phyloP scores from a whole-genome alignment of 2,113 vertebrate genomes.

The Hippocampus barbouri region DNA sequence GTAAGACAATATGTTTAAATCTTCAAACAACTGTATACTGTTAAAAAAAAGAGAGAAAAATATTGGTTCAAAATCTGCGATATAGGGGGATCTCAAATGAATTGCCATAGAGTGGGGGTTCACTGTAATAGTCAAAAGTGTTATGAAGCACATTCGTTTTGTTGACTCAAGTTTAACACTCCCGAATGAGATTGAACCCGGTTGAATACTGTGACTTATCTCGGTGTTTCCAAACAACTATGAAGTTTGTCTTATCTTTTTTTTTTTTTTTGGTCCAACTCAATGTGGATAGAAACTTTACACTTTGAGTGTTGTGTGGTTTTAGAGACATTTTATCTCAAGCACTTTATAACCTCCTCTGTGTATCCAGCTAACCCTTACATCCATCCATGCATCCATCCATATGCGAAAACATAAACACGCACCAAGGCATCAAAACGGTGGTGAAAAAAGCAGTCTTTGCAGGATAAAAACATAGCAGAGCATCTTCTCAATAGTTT shows the following conservation, averaged over 20 bases:
- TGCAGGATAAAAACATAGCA: slow-evolving; percentile 43
- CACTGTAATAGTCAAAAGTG: slow-evolving; percentile 1
- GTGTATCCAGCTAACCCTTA: slow-evolving; percentile 69
- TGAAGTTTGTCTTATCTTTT: slow-evolving; percentile 30
- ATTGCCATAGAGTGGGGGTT: background rate
- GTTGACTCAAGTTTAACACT: slow-evolving; percentile 15
- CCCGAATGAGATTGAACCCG: slow-evolving; percentile 48
- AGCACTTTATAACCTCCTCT: slow-evolving; percentile 80
- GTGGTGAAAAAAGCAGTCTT: slow-evolving; percentile 31
- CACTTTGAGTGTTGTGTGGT: slow-evolving; percentile 61
- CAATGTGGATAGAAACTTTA: slow-evolving; percentile 48
- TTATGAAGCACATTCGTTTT: slow-evolving; percentile 6
- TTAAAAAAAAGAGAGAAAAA: background rate
- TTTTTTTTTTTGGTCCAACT: slow-evolving; percentile 45
- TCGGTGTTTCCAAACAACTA: slow-evolving; percentile 44
- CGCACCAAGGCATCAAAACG: slow-evolving; percentile 31
- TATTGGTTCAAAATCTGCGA: no score
- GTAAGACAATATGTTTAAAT: no score
- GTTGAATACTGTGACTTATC: slow-evolving; percentile 47
- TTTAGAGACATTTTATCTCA: slow-evolving; percentile 76
- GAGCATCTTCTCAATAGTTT: slow-evolving; percentile 50
- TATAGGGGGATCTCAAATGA: background rate
- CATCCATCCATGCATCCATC: slow-evolving; percentile 56
- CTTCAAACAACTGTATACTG: background rate
- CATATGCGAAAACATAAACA: slow-evolving; percentile 43